Evolutionary conservation across 2,113 vertebrate genomes (phyloP).

Genomic region (Chaetorhynchus papuensis): DNA sequence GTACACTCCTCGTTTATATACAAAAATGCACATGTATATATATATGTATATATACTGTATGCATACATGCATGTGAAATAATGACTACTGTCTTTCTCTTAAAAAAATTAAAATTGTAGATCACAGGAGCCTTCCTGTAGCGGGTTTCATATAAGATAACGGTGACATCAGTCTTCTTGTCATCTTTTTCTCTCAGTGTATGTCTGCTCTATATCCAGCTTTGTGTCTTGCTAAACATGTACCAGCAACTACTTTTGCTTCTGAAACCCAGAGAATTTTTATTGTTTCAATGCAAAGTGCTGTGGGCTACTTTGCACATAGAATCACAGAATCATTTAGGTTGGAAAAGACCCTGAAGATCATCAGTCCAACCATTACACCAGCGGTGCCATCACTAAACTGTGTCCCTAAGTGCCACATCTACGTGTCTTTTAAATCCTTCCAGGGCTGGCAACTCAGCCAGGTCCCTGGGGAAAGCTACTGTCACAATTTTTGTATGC

Average conservation of each 20-base stretch:
- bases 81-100: neutral
- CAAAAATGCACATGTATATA: too few relatives aligned
- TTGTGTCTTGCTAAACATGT: neutral
- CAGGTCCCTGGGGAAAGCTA: neutral
- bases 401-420: neutral
- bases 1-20: neutral
- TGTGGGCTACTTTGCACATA: neutral
- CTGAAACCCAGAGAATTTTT: neutral
- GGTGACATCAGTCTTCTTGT: neutral
- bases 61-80: neutral
- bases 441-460: neutral
- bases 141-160: neutral
- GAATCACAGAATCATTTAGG: neutral
- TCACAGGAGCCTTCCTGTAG: neutral
- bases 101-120: neutral
- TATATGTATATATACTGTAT: neutral
- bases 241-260: neutral
- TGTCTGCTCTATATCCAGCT: neutral
- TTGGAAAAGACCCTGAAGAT: neutral
- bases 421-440: rapidly evolving
- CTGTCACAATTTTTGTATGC: neutral
- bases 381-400: neutral
- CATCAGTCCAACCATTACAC: rapidly evolving
- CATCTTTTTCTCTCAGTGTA: neutral
- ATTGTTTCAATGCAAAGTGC: neutral